Base-by-base conservation (phyloP, 1,140 invertebrate species). In the Dreissena polymorpha region DNA sequence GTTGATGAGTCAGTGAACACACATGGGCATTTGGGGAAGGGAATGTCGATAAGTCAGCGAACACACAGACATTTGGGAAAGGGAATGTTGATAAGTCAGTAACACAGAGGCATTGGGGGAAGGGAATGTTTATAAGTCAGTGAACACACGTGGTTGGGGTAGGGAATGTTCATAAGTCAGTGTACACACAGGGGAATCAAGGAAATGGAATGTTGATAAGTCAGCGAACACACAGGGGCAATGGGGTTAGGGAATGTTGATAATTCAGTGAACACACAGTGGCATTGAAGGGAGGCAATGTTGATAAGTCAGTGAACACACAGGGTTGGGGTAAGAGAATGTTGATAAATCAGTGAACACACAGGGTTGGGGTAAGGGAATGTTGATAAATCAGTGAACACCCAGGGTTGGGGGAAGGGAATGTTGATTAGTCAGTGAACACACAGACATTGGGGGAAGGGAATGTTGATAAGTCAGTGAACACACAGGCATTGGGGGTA, bases 1-100 rank as follows among this genome's bases (percentile, higher is more conserved):
- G 39, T 39, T 39, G 39, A 39, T 39, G n/a, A n/a, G 96, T 96
- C 86, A 92, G 92, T 92, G 10, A 3, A 60, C 39, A n/a, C n/a
- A 39, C 39, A 5, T 2, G 8, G 39, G 39, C 39, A 39, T 39
- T 39, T 2, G 2, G 39, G 39, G 39, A 5, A n/a, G 39, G 39
- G 39, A 39, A 39, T 39, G 39, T 39, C 8, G 39, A 39, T 39
- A n/a, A n/a, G 96, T 96, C 86, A 92, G 92, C 91, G 10, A 3
- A 60, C 39, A n/a, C n/a, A 39, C 39, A 5, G 39, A 39, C 39
- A 39, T 39, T 39, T 2, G 2, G 39, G 39, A 8, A 5, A n/a
- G 39, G 39, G 39, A 39, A 39, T 39, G 39, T 39, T 39, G 39
- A 39, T 39, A n/a, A n/a, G 96, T 96, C 86, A 92, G 92, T 92